Evolutionary conservation across 2,113 vertebrate genomes (phyloP).

Genomic region (Agapornis roseicollis): DNA sequence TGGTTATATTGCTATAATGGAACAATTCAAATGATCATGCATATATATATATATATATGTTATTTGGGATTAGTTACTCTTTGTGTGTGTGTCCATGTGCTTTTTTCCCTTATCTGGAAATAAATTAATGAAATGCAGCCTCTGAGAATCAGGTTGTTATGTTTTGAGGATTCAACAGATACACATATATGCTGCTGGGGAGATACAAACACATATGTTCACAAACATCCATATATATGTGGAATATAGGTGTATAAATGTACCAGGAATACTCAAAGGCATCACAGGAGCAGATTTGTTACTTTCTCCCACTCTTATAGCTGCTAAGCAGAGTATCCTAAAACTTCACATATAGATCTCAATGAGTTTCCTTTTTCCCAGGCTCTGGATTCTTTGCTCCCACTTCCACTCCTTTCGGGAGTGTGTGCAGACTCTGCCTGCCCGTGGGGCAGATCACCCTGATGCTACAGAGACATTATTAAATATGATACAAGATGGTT

Average conservation of each 20-base stretch:
- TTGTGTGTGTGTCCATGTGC: neutral
- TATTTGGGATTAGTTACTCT: neutral
- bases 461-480: neutral
- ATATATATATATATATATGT: neutral
- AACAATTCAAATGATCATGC: neutral
- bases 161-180: neutral
- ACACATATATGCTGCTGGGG: neutral
- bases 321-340: neutral
- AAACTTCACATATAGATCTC: neutral
- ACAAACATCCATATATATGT: neutral
- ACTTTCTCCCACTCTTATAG: neutral
- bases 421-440: neutral
- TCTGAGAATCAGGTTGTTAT: neutral
- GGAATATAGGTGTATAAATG: neutral
- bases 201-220: neutral
- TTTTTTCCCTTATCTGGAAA: neutral
- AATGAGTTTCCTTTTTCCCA: neutral
- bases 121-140: neutral
- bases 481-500: neutral
- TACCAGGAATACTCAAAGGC: neutral
- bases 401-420: neutral
- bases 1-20: neutral
- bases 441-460: neutral
- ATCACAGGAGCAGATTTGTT: neutral
- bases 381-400: neutral